These are phyloP conservation scores for Pachycephus smyrnensis DNA, from an alignment of 2,888 invertebrate species.

Conservation along the genomic window DNA sequence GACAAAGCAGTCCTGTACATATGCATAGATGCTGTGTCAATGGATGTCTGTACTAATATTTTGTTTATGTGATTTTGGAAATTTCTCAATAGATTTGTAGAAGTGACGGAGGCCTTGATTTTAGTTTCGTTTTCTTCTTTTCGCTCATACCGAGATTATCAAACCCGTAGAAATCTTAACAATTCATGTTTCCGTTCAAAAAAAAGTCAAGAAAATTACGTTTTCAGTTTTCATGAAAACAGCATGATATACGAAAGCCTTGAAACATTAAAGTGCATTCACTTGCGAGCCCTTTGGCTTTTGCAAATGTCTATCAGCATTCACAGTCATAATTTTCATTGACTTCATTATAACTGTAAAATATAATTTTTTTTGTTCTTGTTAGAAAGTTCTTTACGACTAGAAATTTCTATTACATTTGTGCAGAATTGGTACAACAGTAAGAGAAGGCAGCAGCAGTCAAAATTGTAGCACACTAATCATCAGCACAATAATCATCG, in stretches of 20 bases:
- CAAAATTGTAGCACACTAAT: background rate
- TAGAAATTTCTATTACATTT: background rate
- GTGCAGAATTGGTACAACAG: background rate
- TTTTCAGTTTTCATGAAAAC: background rate
- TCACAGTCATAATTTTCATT: background rate
- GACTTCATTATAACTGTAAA: background rate
- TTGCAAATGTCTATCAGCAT: background rate
- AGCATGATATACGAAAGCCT: background rate
- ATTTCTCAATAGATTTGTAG: slow-evolving; percentile 40
- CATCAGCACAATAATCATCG: background rate
- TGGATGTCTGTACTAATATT: slow-evolving; percentile 49
- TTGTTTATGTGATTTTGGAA: slow-evolving; percentile 43
- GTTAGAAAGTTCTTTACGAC: background rate
- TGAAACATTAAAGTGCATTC: no score
- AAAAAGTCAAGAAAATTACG: background rate
- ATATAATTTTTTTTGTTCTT: no score
- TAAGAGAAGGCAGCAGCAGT: background rate
- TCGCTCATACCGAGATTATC: slow-evolving; percentile 19
- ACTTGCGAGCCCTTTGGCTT: background rate
- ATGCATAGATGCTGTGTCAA: slow-evolving; percentile 46
- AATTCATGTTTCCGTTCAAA: background rate
- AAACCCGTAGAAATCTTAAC: no score
- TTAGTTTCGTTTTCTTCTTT: slow-evolving; percentile 35
- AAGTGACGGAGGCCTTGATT: slow-evolving; percentile 44
- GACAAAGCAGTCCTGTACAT: slow-evolving; percentile 50